Base-by-base conservation (phyloP, 2,888 invertebrate species). In the Lobophora halterata region DNA sequence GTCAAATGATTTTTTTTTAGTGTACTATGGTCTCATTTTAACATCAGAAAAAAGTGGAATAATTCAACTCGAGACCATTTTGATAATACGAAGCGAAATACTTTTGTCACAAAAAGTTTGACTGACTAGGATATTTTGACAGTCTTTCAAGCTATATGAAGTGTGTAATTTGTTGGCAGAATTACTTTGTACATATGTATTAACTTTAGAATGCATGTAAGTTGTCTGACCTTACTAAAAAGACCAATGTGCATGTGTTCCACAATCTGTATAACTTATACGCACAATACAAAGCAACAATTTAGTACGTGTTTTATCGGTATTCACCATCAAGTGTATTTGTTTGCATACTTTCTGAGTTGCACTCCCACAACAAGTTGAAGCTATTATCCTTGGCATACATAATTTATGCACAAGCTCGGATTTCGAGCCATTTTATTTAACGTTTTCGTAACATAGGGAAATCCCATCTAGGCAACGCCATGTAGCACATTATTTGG, bases 341-440 rank as follows among this genome's bases (percentile, higher is more conserved):
- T 39, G 46, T 49, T 45, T 32, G 39, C 39, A 52, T 49, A 55
- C 54, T 58, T 55, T 52, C 49, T 42, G 42, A 30, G 41, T 20
- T 26, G 34, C 44, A 42, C 46, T 46, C 45, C 47, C 45, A 24
- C 17, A 23, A 18, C 23, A 33, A 33, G 27, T 31, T 28, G 16
- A 32, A n/a, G 40, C 39, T 34, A 49, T 42, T 49, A 53, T 55
- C 55, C 55, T 57, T 55, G 57, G 41, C 57, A 57, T 35, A 55
- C 37, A 49, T 53, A 44, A 41, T 42, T n/a, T 41, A 48, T 43
- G 46, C 46, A 36, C 32, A 45, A 41, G 44, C 29, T 34, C 13
- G 45, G 32, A 29, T 20, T 1, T 1, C 5, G 23, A 40, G 31
- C 37, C 36, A 51, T 47, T 59, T 49, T 41, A 49, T 44, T 51